A percentile compares a stretch with the other conserved stretches of the same genome.
Conservation (phyloP, 2,113 vertebrate species). For the Puntigrus tetrazona region DNA sequence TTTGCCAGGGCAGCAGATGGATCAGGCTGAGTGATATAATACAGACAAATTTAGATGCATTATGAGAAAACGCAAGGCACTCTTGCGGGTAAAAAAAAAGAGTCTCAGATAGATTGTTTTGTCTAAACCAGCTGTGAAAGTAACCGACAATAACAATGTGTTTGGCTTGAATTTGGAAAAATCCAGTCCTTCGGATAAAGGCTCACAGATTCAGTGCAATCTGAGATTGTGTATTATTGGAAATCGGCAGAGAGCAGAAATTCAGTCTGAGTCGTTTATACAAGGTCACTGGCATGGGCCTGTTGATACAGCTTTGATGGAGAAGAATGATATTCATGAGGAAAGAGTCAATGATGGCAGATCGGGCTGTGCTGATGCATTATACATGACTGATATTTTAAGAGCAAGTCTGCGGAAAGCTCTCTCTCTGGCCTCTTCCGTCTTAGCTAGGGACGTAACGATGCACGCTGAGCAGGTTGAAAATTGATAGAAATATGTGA, state of each 20-base stretch:
- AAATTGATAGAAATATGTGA: too few relatives aligned
- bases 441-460: background rate
- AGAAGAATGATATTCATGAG: constrained; percentile 16
- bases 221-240: background rate
- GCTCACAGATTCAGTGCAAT: background rate
- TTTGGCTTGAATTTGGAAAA: background rate
- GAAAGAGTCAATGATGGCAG: constrained; percentile 18
- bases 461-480: too few relatives aligned
- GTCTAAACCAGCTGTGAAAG: background rate
- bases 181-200: background rate
- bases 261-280: background rate
- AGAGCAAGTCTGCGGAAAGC: background rate
- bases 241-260: background rate
- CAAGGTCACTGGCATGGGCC: constrained; percentile 1
- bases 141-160: background rate
- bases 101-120: background rate
- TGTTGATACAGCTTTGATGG: background rate
- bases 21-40: constrained; percentile 32
- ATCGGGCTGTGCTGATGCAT: constrained; percentile 4
- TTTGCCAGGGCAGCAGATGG: constrained; percentile 40
- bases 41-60: constrained; percentile 24
- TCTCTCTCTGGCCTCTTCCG: background rate
- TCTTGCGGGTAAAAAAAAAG: constrained; percentile 1
- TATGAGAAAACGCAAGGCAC: constrained; percentile 19
- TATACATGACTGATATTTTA: constrained; percentile 35